Evolutionary conservation across 64 coral and sea anemone species (phyloP), one percentile per base, ranked within the genome.

Genomic region (Actinia tenebrosa): DNA sequence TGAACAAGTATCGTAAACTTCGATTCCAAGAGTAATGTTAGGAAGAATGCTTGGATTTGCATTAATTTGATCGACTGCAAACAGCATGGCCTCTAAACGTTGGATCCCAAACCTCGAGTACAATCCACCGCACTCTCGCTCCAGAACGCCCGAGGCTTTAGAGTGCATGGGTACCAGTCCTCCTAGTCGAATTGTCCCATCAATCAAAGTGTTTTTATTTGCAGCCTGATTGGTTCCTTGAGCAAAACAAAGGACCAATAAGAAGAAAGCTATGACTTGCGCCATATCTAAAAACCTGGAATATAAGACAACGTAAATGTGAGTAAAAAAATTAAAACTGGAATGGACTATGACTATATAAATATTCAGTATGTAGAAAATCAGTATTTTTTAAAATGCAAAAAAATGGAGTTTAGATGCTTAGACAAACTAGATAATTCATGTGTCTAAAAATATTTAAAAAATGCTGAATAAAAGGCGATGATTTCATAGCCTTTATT

Each of bases 51-150:
- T 80, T 7, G 79, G 27, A 45, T 94, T 83, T 15, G 79, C 54
- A 84, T 94, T 98, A 56, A 98, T 84, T 22, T 87, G 88, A 68
- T 98, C 92, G 3, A 98, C 88, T 20, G 96, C 96, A 88, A 92
- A 98, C 42, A 94, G 54, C 87, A 98, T 87, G 3, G 96, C 92
- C 44, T 96, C 94, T 17, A 96, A 86, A 77, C 94, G 85, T 61
- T 96, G 94, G 55, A 96, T 90, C 2, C 94, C 94, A 56, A 96
- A 66, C 60, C 94, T 80, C 44, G 92, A 87, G 43, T 96, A 37
- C 22, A 96, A 54, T 23, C 87, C 27, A 13, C 94, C 91, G 63
- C 94, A 96, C 17, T 62, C 47, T 13, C 58, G 53, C 7, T 72
- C 84, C 7, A 60, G 9, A 53, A 71, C 45, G 23, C 26, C 62